Conservation (phyloP, 2,113 vertebrate species). For the Strix aluco region DNA sequence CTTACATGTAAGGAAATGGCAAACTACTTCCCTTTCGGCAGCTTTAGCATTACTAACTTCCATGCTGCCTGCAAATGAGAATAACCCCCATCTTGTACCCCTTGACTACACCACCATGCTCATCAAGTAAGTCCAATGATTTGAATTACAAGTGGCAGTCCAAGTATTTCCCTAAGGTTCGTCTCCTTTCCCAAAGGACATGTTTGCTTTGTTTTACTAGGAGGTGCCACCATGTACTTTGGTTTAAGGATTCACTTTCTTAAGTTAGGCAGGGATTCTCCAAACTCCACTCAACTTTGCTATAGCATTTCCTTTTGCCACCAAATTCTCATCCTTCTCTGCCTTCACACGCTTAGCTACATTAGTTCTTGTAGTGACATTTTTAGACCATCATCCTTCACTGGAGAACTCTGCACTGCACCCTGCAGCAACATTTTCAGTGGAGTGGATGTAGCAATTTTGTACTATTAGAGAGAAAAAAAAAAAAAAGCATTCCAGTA, state of each 20-base stretch:
- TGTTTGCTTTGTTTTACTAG: neutral
- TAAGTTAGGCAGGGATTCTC: neutral
- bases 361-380: neutral
- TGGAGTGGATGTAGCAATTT: neutral
- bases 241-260: neutral
- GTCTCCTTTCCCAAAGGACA: neutral
- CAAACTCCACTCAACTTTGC: neutral
- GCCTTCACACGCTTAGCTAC: neutral
- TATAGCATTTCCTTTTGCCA: neutral
- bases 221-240: neutral
- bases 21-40: neutral
- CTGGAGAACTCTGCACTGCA: neutral
- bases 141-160: neutral
- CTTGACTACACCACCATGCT: neutral
- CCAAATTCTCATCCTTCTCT: neutral
- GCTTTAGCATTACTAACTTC: neutral
- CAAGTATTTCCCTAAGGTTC: neutral
- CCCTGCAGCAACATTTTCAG: neutral
- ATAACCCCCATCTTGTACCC: neutral
- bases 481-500: neutral
- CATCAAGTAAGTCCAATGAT: neutral
- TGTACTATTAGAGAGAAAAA: neutral
- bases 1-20: neutral
- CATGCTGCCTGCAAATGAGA: neutral
- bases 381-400: neutral